Evolutionary conservation across 37 sponge, comb jelly and placozoan genomes (phyloP), one percentile per base, ranked within the genome.

Genomic region (Mnemiopsis leidyi): DNA sequence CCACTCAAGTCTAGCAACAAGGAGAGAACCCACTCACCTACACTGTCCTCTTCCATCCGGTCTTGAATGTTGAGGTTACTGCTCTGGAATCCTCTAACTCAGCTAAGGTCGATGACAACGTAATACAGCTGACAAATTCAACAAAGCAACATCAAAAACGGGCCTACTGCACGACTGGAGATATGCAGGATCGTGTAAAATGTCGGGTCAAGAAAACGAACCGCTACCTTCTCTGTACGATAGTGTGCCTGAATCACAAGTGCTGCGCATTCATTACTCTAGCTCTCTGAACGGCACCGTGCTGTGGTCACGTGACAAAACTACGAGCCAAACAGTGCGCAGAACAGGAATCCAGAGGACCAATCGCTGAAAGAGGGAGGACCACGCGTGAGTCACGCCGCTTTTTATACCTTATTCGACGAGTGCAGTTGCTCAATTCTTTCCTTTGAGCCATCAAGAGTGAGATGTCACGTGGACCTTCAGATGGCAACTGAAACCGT

Each of bases 321-420:
- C 35, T 7, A 26, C 9, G 36, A 32, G 36, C 79, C 79, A 77
- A 77, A 34, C 79, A 77, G 32, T 13, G 35, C 35, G 34, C 35
- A 34, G 36, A 13, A 77, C 36, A 3, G 36, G 9, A 26, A 31
- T 0, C 9, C 0, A 0, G 9, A 36, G 35, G 79, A 32, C 79
- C 79, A 77, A 77, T 77, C 20, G 33, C 32, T 5, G 79, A 36
- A 32, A 31, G 34, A 32, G 32, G 32, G 1, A 32, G 36, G 79
- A 77, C 32, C 79, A 31, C 79, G 79, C 34, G 79, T 26, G 32
- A 32, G 26, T 77, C 79, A 77, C 32, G 79, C 79, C 79, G 35
- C 79, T 26, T 26, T 77, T 77, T 77, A 77, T 77, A 77, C 79
- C 79, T 34, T 77, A 77, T 77, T 77, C 36, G 79, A 48, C 61